A percentile compares a stretch with the other conserved stretches of the same genome.
Conservation (phyloP, 35 echinoderm and acorn worm species). For the Apostichopus parvimensis region DNA sequence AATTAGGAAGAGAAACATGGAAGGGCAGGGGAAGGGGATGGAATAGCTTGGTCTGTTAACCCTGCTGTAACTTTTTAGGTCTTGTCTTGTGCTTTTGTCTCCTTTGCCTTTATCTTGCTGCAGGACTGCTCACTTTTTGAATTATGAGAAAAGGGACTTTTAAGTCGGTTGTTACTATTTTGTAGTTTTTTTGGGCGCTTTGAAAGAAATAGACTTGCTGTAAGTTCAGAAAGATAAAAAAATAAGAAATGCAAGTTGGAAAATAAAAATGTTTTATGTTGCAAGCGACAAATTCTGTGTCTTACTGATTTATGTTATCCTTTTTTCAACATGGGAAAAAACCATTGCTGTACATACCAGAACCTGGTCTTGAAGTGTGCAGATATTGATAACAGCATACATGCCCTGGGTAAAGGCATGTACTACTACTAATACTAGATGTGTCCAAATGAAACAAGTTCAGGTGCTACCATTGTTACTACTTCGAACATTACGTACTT, state of each 20-base stretch:
- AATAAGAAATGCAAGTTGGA: slow-evolving; percentile 50
- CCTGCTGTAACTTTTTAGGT: not conserved
- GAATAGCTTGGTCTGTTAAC: not conserved
- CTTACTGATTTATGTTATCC: too few relatives aligned
- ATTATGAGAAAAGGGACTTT: slow-evolving; percentile 21
- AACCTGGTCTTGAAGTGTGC: too few relatives aligned
- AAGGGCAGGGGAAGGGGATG: not conserved
- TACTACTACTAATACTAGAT: too few relatives aligned
- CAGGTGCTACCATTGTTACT: too few relatives aligned
- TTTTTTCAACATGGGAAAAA: too few relatives aligned
- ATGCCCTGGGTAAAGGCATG: too few relatives aligned
- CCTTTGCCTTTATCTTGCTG: slow-evolving; percentile 32
- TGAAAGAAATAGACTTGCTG: slow-evolving; percentile 48
- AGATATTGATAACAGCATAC: too few relatives aligned
- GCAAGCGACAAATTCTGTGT: slow-evolving; percentile 23
- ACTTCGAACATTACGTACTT: too few relatives aligned
- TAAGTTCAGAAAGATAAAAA: slow-evolving; percentile 35
- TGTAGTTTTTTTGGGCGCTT: slow-evolving; percentile 36
- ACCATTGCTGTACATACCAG: too few relatives aligned
- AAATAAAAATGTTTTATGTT: slow-evolving; percentile 58
- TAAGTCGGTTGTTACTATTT: slow-evolving; percentile 43
- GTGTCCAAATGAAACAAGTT: too few relatives aligned
- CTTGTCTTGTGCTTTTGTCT: slow-evolving; percentile 24
- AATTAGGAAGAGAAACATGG: too few relatives aligned
- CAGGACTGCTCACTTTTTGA: not conserved